Conservation (phyloP, 2,797 vertebrate genomes). For the Toxotes lorentzi region DNA sequence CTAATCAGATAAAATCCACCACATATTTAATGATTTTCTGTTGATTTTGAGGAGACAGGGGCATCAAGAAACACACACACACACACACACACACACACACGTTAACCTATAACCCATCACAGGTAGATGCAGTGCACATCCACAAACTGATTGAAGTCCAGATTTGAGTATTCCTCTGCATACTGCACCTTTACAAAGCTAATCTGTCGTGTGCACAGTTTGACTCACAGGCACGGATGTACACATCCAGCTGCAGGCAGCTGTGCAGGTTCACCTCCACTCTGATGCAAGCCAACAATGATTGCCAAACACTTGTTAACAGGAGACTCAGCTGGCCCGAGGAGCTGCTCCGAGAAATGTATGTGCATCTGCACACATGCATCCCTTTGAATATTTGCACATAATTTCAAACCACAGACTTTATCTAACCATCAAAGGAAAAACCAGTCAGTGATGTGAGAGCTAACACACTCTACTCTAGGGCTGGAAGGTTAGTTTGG, state of each 20-base stretch:
- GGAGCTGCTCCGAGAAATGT: background rate
- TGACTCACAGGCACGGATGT: background rate
- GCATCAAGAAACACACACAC: too few species aligned
- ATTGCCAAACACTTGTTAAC: background rate
- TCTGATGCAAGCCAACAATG: background rate
- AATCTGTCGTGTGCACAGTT: too few species aligned
- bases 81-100: too few species aligned
- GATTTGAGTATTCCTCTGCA: too few species aligned
- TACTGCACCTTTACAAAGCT: too few species aligned
- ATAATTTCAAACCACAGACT: background rate
- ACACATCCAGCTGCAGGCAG: slow-evolving; percentile 15
- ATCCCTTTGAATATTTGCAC: too few species aligned
- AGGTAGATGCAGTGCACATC: too few species aligned
- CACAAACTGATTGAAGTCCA: too few species aligned
- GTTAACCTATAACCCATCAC: too few species aligned
- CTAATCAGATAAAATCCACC: too few species aligned
- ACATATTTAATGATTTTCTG: too few species aligned
- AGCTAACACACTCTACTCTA: background rate
- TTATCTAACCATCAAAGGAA: background rate
- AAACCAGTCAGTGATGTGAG: background rate
- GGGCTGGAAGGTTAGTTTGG: background rate
- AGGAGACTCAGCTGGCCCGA: background rate
- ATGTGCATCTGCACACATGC: background rate
- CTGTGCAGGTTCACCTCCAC: slow-evolving; percentile 7
- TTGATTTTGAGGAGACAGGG: too few species aligned